A percentile compares a stretch with the other conserved stretches of the same genome.
Evolutionary conservation across 2,888 invertebrate genomes (phyloP).

Genomic region (Epirrhoe alternata): DNA sequence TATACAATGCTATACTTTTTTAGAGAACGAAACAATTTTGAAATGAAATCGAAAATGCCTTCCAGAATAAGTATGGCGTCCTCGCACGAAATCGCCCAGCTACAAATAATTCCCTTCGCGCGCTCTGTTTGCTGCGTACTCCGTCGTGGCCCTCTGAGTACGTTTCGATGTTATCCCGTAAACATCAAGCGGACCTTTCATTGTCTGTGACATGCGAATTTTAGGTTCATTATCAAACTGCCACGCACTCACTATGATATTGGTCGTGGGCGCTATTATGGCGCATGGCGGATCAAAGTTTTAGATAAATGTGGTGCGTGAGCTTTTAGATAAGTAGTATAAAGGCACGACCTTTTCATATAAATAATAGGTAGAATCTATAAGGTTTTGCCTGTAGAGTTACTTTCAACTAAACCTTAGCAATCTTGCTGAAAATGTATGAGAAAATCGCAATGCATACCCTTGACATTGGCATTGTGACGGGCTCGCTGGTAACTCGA

Average conservation of each 20-base stretch:
- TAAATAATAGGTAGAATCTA: neutral
- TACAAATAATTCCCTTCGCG: slow-evolving; percentile 63
- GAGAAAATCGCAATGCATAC: neutral
- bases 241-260: slow-evolving; percentile 12
- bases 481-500: neutral
- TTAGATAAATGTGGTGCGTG: neutral
- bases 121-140: slow-evolving; percentile 62
- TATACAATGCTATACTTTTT: neutral
- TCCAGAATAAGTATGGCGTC: slow-evolving; percentile 31
- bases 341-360: neutral
- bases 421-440: neutral
- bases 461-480: neutral
- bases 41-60: slow-evolving; percentile 2
- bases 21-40: neutral
- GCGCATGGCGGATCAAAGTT: neutral
- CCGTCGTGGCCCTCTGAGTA: slow-evolving; percentile 43
- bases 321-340: neutral
- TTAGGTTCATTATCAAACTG: slow-evolving; percentile 19
- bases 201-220: slow-evolving; percentile 22
- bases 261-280: neutral
- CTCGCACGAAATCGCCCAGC: slow-evolving; percentile 54
- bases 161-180: slow-evolving; percentile 46
- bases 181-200: slow-evolving; percentile 21
- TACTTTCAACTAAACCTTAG: neutral
- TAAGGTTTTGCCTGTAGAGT: neutral